These are phyloP conservation scores for Anthoscopus minutus DNA, from an alignment of 2,113 vertebrate genomes.

Conservation along the genomic window DNA sequence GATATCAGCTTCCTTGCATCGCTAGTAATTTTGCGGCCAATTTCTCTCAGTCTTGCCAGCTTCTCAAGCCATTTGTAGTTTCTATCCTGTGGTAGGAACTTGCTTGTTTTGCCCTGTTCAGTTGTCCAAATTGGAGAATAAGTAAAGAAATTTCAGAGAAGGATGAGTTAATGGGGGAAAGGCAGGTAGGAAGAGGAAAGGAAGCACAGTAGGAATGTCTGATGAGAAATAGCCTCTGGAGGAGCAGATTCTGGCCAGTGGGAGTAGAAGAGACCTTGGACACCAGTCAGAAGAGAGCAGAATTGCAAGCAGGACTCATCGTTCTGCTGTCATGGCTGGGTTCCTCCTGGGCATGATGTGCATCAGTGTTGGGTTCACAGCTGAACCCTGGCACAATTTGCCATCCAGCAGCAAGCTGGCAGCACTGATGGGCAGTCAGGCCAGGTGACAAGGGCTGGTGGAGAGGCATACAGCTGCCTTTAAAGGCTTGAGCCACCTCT, in stretches of 20 bases:
- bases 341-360: background rate
- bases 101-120: background rate
- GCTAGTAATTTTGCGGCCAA: background rate
- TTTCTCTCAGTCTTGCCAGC: background rate
- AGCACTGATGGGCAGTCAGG: rapidly evolving
- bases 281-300: background rate
- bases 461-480: background rate
- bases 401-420: background rate
- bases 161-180: background rate
- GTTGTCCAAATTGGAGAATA: background rate
- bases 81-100: background rate
- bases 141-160: background rate
- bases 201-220: background rate
- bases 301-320: background rate
- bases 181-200: background rate
- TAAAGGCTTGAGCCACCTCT: background rate
- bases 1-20: background rate
- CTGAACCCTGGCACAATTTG: background rate
- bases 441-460: background rate
- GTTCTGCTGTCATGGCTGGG: rapidly evolving
- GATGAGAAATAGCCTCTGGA: background rate
- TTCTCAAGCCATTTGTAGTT: background rate
- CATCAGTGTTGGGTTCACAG: background rate
- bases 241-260: background rate
- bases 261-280: background rate